phyloP scores from a whole-genome alignment of 53 echinoderm and acorn worm genomes.

The Arbacia lixula region DNA sequence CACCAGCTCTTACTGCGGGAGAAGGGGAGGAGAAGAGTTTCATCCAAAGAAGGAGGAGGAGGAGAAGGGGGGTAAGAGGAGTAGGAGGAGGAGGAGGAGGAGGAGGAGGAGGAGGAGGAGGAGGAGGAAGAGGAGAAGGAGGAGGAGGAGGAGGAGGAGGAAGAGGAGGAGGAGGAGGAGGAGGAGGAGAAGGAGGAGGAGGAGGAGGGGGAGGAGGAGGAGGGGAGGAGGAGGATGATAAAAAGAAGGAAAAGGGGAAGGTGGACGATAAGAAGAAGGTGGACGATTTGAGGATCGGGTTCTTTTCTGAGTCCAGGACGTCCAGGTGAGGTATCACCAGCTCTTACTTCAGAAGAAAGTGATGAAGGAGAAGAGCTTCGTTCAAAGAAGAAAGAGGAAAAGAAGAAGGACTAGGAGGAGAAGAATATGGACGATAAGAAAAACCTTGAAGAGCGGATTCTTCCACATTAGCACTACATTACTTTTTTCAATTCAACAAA shows the following conservation, averaged over 20 bases:
- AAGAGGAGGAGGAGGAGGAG: not conserved
- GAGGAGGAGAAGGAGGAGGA: not conserved
- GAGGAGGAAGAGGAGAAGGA: not conserved
- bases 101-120: not conserved
- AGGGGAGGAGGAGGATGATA: too few species aligned
- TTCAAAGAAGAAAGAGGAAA: not conserved
- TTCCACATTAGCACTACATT: too few species aligned
- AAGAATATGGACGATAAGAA: not conserved
- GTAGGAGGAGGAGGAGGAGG: too few species aligned
- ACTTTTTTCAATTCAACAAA: too few species aligned
- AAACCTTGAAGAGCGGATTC: not conserved
- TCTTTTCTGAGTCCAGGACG: constrained; percentile 59
- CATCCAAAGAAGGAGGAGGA: not conserved
- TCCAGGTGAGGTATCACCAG: constrained; percentile 68
- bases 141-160: not conserved
- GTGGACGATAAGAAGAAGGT: not conserved
- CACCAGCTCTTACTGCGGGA: constrained; percentile 51
- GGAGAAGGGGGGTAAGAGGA: too few species aligned
- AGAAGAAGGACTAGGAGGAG: not conserved
- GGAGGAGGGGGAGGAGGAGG: not conserved
- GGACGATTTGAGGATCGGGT: constrained; percentile 50
- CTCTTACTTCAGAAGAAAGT: constrained; percentile 3
- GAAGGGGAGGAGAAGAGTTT: not conserved
- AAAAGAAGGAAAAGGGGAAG: too few species aligned
- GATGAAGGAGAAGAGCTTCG: too few species aligned